Base-by-base conservation (phyloP, 1,140 invertebrate species). In the Lucilia sericata region DNA sequence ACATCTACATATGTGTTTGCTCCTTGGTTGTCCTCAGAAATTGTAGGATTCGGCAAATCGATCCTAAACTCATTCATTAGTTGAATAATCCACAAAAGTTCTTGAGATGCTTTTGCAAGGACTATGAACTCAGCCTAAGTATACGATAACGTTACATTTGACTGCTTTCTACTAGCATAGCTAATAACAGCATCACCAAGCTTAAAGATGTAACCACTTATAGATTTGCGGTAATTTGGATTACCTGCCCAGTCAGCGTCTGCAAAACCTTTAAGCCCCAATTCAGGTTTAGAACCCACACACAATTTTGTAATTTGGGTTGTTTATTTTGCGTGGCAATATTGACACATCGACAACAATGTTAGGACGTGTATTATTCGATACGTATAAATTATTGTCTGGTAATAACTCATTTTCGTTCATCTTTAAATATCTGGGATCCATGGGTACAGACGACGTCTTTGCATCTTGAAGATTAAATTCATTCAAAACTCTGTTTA, bases 381-480 rank as follows among this genome's bases (percentile, higher is more conserved):
- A 30, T 1, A 30, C 25, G 25, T 30, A 30, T 30, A 30, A 30
- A 30, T 86, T 86, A 4, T 86, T 75, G 25, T 88, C 81, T 5
- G 9, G 9, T 49, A 49, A 91, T 47, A 84, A 91, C 91, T 49
- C 91, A 47, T 12, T 91, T 83, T 14, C 84, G 70, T 5, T 88
- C 85, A 7, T 87, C 34, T 60, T 78, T 25, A 65, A 65, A 70
- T 70, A 83, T 17, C 55, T 3, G 13, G 65, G 42, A 70, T 83
- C 55, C 60, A 83, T 51, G 10, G 82, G 82, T 10, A 83, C 36
- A 5, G 74, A 12, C 8, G 74, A 75, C 2, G 19, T 2, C 17
- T 75, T 75, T 13, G 74, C 13, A 36, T 82, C 30, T 55, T 51
- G 10, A 13, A 83, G 51, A 42, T 34, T 21, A 55, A 55, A 82